Conservation (phyloP, 2,113 vertebrate genomes). For the Psittacus erithacus region DNA sequence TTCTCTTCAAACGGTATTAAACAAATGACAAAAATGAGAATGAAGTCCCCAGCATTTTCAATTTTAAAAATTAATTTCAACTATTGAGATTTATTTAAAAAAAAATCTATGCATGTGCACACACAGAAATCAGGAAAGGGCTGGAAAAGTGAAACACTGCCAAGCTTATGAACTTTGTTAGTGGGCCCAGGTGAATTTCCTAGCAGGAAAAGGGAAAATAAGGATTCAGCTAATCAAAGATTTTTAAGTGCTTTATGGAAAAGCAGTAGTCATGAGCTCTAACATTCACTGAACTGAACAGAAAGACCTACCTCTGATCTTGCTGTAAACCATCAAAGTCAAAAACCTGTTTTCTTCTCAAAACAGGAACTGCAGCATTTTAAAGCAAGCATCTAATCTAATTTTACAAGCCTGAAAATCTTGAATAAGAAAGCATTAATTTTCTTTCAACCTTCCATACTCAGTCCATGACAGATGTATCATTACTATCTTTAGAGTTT, state of each 20-base stretch:
- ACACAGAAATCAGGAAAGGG: conserved; percentile 66
- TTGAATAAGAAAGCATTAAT: not conserved
- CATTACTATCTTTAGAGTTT: not conserved
- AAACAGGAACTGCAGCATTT: conserved; percentile 12
- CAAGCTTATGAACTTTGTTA: conserved; percentile 69
- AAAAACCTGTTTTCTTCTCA: not conserved
- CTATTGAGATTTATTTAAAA: conserved; percentile 2
- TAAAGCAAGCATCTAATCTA: conserved; percentile 1
- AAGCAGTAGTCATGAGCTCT: not conserved
- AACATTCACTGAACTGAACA: not conserved
- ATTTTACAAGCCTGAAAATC: conserved; percentile 32
- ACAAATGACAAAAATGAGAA: conserved; percentile 88
- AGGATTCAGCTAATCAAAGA: not conserved
- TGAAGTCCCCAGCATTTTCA: conserved; percentile 78
- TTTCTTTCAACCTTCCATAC: not conserved
- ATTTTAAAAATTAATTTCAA: conserved; percentile 55
- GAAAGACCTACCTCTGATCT: not conserved
- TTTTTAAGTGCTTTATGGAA: not conserved
- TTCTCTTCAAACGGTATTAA: conserved; percentile 68
- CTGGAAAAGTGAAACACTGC: conserved; percentile 43
- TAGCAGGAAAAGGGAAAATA: conserved; percentile 10
- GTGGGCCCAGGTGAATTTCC: conserved; percentile 48
- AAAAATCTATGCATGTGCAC: conserved; percentile 47
- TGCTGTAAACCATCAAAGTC: not conserved
- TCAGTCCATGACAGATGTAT: not conserved